Conservation (phyloP, 1,140 invertebrate genomes). For the Diprion similis region DNA sequence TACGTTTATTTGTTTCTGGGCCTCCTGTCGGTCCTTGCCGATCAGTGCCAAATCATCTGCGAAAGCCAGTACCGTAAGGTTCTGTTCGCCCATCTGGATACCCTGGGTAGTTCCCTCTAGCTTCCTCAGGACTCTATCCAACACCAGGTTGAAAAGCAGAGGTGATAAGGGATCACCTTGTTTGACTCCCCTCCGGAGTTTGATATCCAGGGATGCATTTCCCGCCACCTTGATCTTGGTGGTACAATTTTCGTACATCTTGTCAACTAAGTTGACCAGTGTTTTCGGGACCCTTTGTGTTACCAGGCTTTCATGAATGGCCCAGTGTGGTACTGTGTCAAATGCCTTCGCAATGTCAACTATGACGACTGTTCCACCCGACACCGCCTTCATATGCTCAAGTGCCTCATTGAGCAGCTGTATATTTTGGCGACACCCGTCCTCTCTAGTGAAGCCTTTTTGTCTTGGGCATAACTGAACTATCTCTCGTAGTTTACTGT, state of each 20-base stretch:
- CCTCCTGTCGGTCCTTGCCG: background rate
- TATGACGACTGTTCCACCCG: background rate
- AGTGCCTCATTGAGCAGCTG: constrained; percentile 14
- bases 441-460: constrained; percentile 32
- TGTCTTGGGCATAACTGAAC: constrained; percentile 13
- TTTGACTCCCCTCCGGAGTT: constrained; percentile 42
- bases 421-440: constrained; percentile 30
- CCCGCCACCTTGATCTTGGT: constrained; percentile 18
- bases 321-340: constrained; percentile 42
- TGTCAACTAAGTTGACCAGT: constrained; percentile 12
- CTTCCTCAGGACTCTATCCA: constrained; percentile 25
- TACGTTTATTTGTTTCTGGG: background rate
- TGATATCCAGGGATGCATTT: background rate
- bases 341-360: constrained; percentile 49
- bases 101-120: constrained; percentile 34
- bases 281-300: constrained; percentile 13
- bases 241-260: constrained; percentile 7
- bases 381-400: background rate
- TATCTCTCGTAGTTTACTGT: background rate
- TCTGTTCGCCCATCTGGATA: background rate
- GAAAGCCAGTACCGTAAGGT: background rate
- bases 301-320: constrained; percentile 22
- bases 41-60: too few species aligned
- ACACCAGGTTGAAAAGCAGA: constrained; percentile 34
- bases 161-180: constrained; percentile 54